Evolutionary conservation across 2,113 vertebrate genomes (phyloP), one percentile per base, ranked within the genome.

Genomic region (Calcarius ornatus): DNA sequence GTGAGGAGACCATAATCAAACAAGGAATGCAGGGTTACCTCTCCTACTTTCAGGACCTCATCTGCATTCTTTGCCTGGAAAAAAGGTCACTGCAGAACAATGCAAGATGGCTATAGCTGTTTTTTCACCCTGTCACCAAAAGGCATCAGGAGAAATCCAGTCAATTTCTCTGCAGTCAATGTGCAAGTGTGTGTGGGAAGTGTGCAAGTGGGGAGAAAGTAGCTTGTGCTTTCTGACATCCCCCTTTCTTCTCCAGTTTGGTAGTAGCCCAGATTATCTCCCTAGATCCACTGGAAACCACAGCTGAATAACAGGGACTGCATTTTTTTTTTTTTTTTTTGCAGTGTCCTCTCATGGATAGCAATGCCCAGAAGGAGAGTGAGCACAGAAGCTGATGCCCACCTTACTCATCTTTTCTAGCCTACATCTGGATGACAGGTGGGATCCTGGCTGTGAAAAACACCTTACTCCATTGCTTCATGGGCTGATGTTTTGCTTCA

Each of bases 1-100:
- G 86, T 90, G 88, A 92, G 92, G 96, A 94, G 93, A 95, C 88
- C 69, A 86, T 94, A 98, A 98, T 98, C 96, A 98, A 97, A 92
- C 66, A 45, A 70, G 37, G 96, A 98, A 97, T 97, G 96, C 95
- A 94, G 20, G 51, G 57, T 70, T 95, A 92, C 90, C 85, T 93
- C 94, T 97, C 88, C 87, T 76, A 65, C 94, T 86, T 69, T 84
- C 73, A 59, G 35, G 43, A 89, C 61, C 28, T 66, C 42, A 57
- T 92, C 86, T 92, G 51, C 54, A 77, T 5, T 88, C 68, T 72
- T 53, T 86, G 81, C 75, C 64, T 80, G 85, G 79, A 90, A 68
- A 77, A 96, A 96, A 93, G 66, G 53, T 88, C 81, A 68, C 68
- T 48, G 37, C 65, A 81, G 48, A 90, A 30, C 50, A 76, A 61